Base-by-base conservation (phyloP, 1,140 invertebrate genomes). In the Pogonus chalceus region DNA sequence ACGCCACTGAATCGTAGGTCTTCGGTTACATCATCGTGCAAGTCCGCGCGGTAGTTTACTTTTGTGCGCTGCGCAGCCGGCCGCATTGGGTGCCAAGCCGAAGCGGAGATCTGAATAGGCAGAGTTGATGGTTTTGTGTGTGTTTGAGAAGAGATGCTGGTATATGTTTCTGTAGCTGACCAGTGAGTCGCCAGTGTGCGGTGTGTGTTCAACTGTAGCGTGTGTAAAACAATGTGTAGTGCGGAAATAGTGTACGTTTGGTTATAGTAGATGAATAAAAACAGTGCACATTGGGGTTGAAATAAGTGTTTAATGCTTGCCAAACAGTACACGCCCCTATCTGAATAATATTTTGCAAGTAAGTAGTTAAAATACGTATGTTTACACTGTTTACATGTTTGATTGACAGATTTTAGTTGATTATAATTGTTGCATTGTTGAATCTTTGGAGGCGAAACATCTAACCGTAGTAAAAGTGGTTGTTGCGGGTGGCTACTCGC, bases 81-180 rank as follows among this genome's bases (percentile, higher is more conserved):
- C n/a, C n/a, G 14, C 26, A 31, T 31, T 31, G 26, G 26, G 4
- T 31, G 37, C 37, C 37, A 16, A 43, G 18, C 37, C 18, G 37
- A 43, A 43, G 9, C 37, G 37, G 37, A 43, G 37, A 43, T 43
- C 37, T 16, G 37, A 43, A 12, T 18, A 7, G 37, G 4, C 26
- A 7, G 4, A 4, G 26, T 7, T 31, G 26, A 31, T 31, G 37
- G 37, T 43, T 43, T 43, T 43, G 37, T 43, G 37, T 31, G 37
- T 43, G 37, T 43, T 7, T 43, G 37, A 9, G 37, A 43, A 43
- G 37, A 43, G 37, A 43, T 43, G 37, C 37, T 43, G 37, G 9
- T 43, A 18, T 43, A 18, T 43, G 37, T 43, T 10, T 10, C 26
- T 31, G 26, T 14, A 7, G 14, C 9, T 43, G 37, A 43, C 37